Evolutionary conservation across 1,140 invertebrate species (phyloP).

Genomic region (Nasonia vitripennis): DNA sequence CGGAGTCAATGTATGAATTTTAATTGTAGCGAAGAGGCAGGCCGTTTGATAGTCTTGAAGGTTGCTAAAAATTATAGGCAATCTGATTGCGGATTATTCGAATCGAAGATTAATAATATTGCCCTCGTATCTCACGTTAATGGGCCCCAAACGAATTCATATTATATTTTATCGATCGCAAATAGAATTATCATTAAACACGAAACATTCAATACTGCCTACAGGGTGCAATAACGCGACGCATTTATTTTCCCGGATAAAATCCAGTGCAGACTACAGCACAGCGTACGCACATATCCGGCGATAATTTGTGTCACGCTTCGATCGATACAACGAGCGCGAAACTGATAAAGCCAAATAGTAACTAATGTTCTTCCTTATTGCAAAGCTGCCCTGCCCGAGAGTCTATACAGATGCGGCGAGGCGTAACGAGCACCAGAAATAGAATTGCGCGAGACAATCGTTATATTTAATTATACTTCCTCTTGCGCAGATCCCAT

Average conservation of each 20-base stretch:
- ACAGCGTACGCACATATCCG: neutral
- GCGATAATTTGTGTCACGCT: neutral
- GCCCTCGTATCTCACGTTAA: neutral
- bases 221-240: neutral
- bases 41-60: neutral
- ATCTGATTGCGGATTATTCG: neutral
- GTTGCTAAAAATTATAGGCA: no score
- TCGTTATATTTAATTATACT: neutral
- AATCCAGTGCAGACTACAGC: neutral
- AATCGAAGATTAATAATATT: neutral
- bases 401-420: no score
- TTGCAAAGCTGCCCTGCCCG: no score
- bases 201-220: neutral
- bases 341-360: neutral
- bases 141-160: neutral
- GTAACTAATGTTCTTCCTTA: neutral
- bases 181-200: neutral
- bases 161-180: neutral
- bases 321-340: neutral
- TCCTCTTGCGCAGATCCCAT: neutral
- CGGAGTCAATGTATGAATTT: neutral
- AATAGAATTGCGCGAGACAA: neutral
- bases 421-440: no score
- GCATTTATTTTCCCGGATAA: neutral
- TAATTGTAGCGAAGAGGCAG: no score